phyloP scores from a whole-genome alignment of 2,797 vertebrate species.

The Acrossocheilus fasciatus region DNA sequence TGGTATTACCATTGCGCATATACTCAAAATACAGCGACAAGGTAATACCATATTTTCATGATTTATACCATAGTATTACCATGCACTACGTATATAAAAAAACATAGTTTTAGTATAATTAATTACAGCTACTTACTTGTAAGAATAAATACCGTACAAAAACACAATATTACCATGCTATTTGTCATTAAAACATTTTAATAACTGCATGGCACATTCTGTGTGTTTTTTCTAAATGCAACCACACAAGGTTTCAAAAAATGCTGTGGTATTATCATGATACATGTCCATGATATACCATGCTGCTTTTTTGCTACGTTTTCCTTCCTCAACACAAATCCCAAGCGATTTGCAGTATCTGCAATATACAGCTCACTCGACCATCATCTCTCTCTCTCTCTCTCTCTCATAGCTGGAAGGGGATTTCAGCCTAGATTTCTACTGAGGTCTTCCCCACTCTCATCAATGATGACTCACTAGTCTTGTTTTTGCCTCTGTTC shows the following conservation, averaged over 20 bases:
- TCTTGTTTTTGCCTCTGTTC: conserved; percentile 45
- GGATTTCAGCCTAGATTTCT: conserved; percentile 63
- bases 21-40: neutral
- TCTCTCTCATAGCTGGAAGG: conserved; percentile 63
- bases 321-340: neutral
- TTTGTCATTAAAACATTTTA: neutral
- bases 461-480: conserved; percentile 62
- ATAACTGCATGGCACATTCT: neutral
- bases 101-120: neutral
- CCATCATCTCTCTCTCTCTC: conserved; percentile 20
- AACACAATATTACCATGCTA: neutral
- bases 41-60: neutral
- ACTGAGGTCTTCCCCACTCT: conserved; percentile 52
- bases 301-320: neutral
- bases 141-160: neutral
- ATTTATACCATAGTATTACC: neutral
- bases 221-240: neutral
- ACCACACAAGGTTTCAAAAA: neutral
- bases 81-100: neutral
- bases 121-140: neutral
- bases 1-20: neutral
- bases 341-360: neutral
- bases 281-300: neutral
- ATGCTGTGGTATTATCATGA: neutral
- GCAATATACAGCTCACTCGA: neutral